Evolutionary conservation across 2,113 vertebrate species (phyloP).

Genomic region (Sinosuthora webbiana): DNA sequence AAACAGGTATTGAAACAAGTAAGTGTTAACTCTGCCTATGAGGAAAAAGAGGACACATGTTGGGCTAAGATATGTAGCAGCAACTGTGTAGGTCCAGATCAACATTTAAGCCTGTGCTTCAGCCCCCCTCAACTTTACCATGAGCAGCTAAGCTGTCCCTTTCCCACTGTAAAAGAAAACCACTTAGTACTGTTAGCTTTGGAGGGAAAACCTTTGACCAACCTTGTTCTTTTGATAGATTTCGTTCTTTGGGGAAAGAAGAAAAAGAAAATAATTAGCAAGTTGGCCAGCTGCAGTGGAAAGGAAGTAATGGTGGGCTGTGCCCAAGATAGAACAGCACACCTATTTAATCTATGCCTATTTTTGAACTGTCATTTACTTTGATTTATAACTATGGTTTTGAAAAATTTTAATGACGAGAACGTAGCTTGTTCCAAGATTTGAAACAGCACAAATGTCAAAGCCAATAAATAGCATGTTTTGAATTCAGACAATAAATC

Average conservation of each 20-base stretch:
- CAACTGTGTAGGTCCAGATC: neutral
- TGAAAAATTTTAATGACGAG: constrained; percentile 16
- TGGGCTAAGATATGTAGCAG: neutral
- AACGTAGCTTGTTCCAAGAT: neutral
- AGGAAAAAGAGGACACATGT: fast-evolving
- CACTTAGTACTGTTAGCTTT: neutral
- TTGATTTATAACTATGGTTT: constrained; percentile 52
- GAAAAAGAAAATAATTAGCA: constrained; percentile 34
- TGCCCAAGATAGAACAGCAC: constrained; percentile 24
- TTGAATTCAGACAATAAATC: constrained; percentile 14
- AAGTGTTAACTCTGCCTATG: neutral
- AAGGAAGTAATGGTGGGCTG: constrained; percentile 36
- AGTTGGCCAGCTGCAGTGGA: constrained; percentile 28
- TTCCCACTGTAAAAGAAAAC: neutral
- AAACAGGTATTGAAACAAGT: neutral
- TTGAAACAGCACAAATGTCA: constrained; percentile 7
- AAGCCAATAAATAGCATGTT: constrained; percentile 6
- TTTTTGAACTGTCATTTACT: constrained; percentile 47
- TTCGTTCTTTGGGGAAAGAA: neutral
- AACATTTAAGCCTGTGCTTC: neutral
- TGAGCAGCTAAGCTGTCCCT: neutral
- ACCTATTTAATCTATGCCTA: constrained; percentile 41
- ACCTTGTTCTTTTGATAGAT: neutral
- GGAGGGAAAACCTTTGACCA: neutral
- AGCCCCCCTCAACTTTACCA: neutral